Conservation (phyloP, 2,113 vertebrate genomes). For the Zingel zingel region DNA sequence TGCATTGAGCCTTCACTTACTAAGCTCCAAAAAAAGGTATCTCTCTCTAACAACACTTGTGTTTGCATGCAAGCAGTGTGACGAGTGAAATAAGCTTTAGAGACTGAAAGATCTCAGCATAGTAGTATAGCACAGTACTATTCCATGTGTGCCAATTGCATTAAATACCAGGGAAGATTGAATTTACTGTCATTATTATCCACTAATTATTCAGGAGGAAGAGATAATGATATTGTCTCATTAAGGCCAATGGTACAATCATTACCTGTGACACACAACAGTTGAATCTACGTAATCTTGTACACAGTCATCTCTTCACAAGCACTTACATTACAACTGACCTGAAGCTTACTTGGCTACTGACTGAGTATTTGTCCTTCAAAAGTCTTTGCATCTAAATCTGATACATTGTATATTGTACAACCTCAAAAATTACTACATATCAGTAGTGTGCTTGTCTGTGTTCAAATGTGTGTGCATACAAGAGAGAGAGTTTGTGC, state of each 20-base stretch:
- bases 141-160: not conserved
- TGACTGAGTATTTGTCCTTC: not conserved
- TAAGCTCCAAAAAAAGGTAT: not conserved
- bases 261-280: slow-evolving; percentile 21
- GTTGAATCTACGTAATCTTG: slow-evolving; percentile 5
- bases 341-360: not conserved
- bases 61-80: not conserved
- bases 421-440: not conserved
- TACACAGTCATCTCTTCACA: slow-evolving; percentile 13
- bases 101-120: not conserved
- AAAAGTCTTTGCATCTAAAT: not conserved
- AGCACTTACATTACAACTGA: slow-evolving; percentile 3
- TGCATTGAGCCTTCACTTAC: too few species aligned
- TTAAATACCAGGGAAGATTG: not conserved
- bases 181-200: not conserved
- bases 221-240: slow-evolving; percentile 25
- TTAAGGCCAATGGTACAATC: slow-evolving; percentile 4
- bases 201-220: slow-evolving; percentile 8
- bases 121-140: not conserved
- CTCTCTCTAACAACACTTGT: not conserved
- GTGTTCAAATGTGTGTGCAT: not conserved
- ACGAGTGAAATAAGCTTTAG: too few species aligned
- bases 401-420: not conserved
- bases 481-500: not conserved
- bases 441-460: not conserved